A percentile compares a stretch with the other conserved stretches of the same genome.
phyloP scores from a whole-genome alignment of 2,113 vertebrate genomes.

The Poicephalus gulielmi region DNA sequence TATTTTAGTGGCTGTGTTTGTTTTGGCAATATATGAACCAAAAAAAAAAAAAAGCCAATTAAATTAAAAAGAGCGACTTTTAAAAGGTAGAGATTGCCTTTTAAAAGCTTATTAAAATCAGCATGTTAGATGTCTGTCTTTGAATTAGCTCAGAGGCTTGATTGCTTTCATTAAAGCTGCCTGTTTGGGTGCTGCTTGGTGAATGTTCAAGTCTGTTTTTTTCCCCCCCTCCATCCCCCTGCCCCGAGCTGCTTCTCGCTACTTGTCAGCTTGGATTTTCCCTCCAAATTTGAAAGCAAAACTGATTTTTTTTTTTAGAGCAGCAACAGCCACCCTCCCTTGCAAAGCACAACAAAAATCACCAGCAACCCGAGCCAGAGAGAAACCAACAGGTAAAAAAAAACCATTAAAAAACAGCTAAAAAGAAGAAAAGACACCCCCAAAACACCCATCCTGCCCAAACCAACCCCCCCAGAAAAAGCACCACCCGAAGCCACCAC shows the following conservation, averaged over 20 bases:
- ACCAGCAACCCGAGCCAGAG: not conserved
- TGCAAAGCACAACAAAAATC: not conserved
- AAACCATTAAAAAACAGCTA: not conserved
- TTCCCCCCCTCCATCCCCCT: fast-evolving
- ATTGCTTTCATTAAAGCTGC: conserved; percentile 77
- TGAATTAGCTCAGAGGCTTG: conserved; percentile 73
- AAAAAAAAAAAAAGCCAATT: conserved; percentile 17
- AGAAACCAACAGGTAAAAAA: conserved; percentile 73
- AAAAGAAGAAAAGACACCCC: not conserved
- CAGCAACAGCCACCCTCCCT: not conserved
- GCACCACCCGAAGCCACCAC: not conserved
- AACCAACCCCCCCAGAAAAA: not conserved
- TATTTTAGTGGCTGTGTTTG: conserved; percentile 70
- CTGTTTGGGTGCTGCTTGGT: conserved; percentile 67
- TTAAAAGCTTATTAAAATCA: conserved; percentile 81
- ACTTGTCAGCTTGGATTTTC: conserved; percentile 64
- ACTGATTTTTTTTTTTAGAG: not conserved
- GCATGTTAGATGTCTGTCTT: conserved; percentile 72
- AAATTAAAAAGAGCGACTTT: conserved; percentile 74
- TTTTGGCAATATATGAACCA: conserved; percentile 66
- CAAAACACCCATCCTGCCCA: not conserved
- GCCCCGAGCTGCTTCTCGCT: not conserved
- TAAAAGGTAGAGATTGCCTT: conserved; percentile 79
- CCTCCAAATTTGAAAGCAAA: conserved; percentile 48
- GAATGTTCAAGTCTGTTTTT: conserved; percentile 30